These are phyloP conservation scores for Aegithalos caudatus DNA, from an alignment of 2,113 vertebrate species.

Conservation along the genomic window DNA sequence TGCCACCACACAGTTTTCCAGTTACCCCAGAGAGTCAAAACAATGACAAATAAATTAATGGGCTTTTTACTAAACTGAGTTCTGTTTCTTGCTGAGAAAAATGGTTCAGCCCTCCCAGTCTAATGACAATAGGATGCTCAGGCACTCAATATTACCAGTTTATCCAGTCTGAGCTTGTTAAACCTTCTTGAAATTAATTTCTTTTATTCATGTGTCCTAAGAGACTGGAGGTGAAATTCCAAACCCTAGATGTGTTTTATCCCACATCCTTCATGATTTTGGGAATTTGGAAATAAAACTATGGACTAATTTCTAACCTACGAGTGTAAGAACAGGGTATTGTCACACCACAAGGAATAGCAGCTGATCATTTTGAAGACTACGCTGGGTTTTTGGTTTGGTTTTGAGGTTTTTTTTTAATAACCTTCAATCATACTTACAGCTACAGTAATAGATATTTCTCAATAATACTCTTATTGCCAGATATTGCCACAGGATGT, in stretches of 20 bases:
- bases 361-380: neutral
- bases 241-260: neutral
- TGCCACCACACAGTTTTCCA: neutral
- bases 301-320: neutral
- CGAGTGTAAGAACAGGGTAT: neutral
- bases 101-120: neutral
- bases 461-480: neutral
- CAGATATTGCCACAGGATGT: neutral
- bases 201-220: neutral
- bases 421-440: neutral
- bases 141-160: neutral
- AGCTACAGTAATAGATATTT: neutral
- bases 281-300: neutral
- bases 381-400: too few relatives aligned
- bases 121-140: neutral
- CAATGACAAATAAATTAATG: neutral
- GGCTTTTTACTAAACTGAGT: neutral
- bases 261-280: neutral
- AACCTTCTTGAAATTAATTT: neutral
- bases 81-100: neutral
- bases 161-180: neutral
- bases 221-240: neutral
- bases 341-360: neutral
- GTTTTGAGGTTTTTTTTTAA: neutral
- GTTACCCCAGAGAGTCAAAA: neutral